Percentiles rank a stretch among this genome's conserved stretches.
phyloP scores from a whole-genome alignment of 2,888 invertebrate species.

The Masnerella sp. region DNA sequence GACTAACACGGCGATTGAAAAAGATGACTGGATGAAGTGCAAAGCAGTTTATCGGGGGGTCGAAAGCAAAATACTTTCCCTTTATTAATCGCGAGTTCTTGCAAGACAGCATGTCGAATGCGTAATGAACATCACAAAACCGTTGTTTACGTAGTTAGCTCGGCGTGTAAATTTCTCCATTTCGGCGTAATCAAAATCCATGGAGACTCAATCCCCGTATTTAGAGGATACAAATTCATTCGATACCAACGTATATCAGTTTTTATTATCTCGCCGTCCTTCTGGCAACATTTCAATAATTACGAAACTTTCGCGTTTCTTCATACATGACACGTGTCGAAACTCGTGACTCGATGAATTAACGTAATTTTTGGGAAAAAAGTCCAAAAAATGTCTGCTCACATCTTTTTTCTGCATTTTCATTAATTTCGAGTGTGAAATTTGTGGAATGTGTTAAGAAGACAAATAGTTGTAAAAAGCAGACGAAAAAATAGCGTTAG shows the following conservation, averaged over 20 bases:
- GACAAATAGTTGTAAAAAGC: no score
- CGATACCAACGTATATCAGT: constrained; percentile 19
- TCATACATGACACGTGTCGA: constrained; percentile 27
- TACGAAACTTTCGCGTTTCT: constrained; percentile 24
- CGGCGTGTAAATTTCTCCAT: constrained; percentile 49
- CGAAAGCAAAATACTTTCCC: constrained; percentile 15
- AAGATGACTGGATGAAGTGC: constrained; percentile 38
- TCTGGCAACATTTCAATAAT: constrained; percentile 19
- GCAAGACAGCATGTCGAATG: constrained; percentile 72
- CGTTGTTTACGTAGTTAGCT: constrained; percentile 73
- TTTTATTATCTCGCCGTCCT: constrained; percentile 17
- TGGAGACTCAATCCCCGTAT: constrained; percentile 23
- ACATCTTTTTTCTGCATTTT: no score
- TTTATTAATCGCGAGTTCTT: constrained; percentile 61
- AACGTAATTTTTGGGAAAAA: background rate
- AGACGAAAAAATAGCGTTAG: no score
- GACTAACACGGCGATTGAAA: constrained; percentile 21
- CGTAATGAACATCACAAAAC: constrained; percentile 76
- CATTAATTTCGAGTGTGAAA: no score
- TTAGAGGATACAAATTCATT: constrained; percentile 51
- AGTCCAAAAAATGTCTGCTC: no score
- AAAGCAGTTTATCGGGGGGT: constrained; percentile 15
- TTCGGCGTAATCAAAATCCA: constrained; percentile 35
- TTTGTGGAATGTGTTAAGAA: no score
- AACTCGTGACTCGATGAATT: no score